A percentile compares a stretch with the other conserved stretches of the same genome.
These are phyloP conservation scores for Eubasilissa regina DNA, from an alignment of 1,140 invertebrate species.

Conservation along the genomic window DNA sequence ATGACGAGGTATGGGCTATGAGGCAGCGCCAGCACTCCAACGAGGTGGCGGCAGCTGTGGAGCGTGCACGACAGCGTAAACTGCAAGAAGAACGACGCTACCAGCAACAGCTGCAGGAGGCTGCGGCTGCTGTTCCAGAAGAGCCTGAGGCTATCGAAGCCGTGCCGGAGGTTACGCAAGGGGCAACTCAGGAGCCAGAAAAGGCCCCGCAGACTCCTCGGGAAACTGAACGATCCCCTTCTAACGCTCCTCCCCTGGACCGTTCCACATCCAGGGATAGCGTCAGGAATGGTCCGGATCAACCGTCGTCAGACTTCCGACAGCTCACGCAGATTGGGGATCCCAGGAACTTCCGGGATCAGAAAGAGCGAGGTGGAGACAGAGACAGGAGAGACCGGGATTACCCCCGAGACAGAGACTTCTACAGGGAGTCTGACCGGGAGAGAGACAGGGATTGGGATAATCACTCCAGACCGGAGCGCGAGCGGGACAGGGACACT, in stretches of 20 bases:
- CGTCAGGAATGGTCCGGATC: slow-evolving; percentile 54
- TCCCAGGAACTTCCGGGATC: slow-evolving; percentile 66
- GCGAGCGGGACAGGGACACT: slow-evolving; percentile 63
- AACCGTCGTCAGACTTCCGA: slow-evolving; percentile 62
- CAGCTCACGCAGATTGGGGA: slow-evolving; percentile 67
- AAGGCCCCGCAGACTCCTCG: slow-evolving; percentile 62
- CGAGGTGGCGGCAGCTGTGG: slow-evolving; percentile 79
- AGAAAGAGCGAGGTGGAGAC: slow-evolving; percentile 67
- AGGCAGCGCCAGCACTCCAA: slow-evolving; percentile 45
- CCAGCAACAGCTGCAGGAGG: slow-evolving; percentile 72
- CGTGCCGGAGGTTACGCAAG: not conserved
- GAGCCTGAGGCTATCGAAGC: slow-evolving; percentile 19
- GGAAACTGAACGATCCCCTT: slow-evolving; percentile 66
- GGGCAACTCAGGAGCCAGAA: slow-evolving; percentile 58
- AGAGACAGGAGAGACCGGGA: slow-evolving; percentile 60
- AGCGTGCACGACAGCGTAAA: slow-evolving; percentile 83
- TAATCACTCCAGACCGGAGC: slow-evolving; percentile 56
- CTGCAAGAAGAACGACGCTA: slow-evolving; percentile 88
- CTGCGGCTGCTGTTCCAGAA: slow-evolving; percentile 45
- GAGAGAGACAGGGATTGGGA: slow-evolving; percentile 61
- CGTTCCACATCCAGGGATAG: slow-evolving; percentile 56
- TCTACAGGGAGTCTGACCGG: slow-evolving; percentile 67
- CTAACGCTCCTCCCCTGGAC: slow-evolving; percentile 37
- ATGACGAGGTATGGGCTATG: slow-evolving; percentile 56
- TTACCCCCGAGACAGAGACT: slow-evolving; percentile 66